Conservation (phyloP, 2,888 invertebrate genomes). For the Orthonychiurus folsomi region DNA sequence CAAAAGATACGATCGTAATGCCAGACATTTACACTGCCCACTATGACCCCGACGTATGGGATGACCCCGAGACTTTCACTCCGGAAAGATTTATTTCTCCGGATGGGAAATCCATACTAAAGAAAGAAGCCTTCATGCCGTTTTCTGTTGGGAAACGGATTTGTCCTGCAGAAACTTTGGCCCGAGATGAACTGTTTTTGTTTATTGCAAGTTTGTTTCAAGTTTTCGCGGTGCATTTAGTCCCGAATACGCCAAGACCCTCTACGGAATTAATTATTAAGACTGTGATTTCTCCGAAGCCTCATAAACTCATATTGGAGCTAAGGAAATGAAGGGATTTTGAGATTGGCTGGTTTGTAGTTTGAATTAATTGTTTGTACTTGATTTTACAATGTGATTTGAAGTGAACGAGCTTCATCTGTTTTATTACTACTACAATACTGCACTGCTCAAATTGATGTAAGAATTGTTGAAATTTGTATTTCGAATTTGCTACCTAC, state of each 20-base stretch:
- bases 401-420: too few relatives aligned
- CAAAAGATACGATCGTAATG: constrained; percentile 25
- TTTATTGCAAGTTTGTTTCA: constrained; percentile 27
- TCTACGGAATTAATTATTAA: constrained; percentile 4
- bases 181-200: constrained; percentile 26
- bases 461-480: too few relatives aligned
- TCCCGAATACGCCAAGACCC: constrained; percentile 20
- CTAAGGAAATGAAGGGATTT: too few relatives aligned
- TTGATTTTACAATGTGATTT: too few relatives aligned
- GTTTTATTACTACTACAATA: too few relatives aligned
- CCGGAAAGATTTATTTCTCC: constrained; percentile 26
- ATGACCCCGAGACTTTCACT: constrained; percentile 23
- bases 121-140: constrained; percentile 27
- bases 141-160: constrained; percentile 24
- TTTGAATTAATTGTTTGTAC: too few relatives aligned
- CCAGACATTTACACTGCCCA: constrained; percentile 23
- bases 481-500: too few relatives aligned
- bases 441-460: too few relatives aligned
- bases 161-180: constrained; percentile 26
- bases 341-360: too few relatives aligned
- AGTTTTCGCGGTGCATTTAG: constrained; percentile 20
- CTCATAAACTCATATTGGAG: constrained; percentile 3
- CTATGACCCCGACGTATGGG: constrained; percentile 24
- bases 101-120: constrained; percentile 22
- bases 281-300: constrained; percentile 6